Conservation (phyloP, 2,888 invertebrate genomes). For the Mesoligia furuncula region DNA sequence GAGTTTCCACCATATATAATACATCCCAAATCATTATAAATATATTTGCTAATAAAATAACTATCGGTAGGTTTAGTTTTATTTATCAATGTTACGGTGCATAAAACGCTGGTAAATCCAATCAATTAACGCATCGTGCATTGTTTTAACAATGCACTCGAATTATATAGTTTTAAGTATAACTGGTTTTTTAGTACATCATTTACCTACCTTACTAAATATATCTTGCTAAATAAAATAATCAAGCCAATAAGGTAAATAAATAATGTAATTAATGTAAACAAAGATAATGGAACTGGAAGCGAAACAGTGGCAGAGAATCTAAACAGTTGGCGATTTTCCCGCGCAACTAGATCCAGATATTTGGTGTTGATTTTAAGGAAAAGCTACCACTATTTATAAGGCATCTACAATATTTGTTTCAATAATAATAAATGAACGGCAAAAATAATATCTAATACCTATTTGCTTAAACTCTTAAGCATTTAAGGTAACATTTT, state of each 20-base stretch:
- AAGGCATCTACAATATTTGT: not conserved
- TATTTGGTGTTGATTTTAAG: slow-evolving; percentile 9
- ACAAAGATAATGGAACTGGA: slow-evolving; percentile 4
- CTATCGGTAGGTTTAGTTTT: not conserved
- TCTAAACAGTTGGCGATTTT: slow-evolving; percentile 42
- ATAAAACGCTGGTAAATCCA: not conserved
- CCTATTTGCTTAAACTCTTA: not conserved
- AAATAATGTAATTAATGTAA: not conserved
- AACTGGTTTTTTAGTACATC: not conserved
- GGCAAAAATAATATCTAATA: not conserved
- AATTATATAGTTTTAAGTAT: not conserved
- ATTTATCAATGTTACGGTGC: not conserved
- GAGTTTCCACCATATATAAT: no score
- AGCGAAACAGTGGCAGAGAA: not conserved
- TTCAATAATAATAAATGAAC: not conserved
- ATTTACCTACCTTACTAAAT: not conserved
- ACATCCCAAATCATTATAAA: not conserved
- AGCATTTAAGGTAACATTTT: not conserved
- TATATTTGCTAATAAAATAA: not conserved
- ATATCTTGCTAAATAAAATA: not conserved
- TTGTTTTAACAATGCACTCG: not conserved
- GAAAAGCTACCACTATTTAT: not conserved
- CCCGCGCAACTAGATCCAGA: slow-evolving; percentile 46
- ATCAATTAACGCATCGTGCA: not conserved
- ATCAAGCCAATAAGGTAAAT: slow-evolving; percentile 6